phyloP scores from a whole-genome alignment of 1,140 invertebrate genomes.

The Drosophila leontia region DNA sequence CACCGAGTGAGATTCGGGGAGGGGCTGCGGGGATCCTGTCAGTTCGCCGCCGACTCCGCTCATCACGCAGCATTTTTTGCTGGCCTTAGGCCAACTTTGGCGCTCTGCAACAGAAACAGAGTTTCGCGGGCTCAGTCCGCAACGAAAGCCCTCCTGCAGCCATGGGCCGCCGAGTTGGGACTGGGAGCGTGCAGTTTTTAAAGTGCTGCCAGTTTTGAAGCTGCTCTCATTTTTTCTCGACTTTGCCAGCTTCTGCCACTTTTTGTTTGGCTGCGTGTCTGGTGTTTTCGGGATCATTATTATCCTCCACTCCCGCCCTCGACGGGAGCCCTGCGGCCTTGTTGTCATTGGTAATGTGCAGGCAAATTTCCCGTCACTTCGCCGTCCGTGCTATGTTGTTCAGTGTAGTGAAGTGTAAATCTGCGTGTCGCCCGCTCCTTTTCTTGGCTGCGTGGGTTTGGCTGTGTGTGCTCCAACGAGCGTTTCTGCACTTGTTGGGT shows the following conservation, averaged over 20 bases:
- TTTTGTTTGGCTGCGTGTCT: slow-evolving; percentile 41
- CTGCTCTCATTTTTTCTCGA: slow-evolving; percentile 18
- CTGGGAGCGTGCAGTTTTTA: slow-evolving; percentile 47
- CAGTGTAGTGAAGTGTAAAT: slow-evolving; percentile 56
- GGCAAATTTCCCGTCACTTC: slow-evolving; percentile 41
- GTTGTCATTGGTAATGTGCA: slow-evolving; percentile 59
- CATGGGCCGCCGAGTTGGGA: slow-evolving; percentile 3
- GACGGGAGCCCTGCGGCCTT: slow-evolving; percentile 21
- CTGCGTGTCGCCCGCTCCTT: slow-evolving; percentile 38
- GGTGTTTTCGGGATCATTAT: slow-evolving; percentile 60
- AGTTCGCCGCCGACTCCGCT: slow-evolving; percentile 12
- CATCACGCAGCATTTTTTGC: slow-evolving; percentile 31
- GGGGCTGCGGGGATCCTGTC: slow-evolving; percentile 5
- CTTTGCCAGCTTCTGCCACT: slow-evolving; percentile 2
- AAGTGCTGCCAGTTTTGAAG: slow-evolving; percentile 52
- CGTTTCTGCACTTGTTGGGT: slow-evolving; percentile 9
- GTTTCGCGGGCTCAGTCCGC: slow-evolving; percentile 7
- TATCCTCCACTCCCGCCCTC: slow-evolving; percentile 3
- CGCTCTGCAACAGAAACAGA: slow-evolving; percentile 31
- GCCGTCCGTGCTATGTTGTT: slow-evolving; percentile 20
- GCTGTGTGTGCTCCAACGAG: neutral
- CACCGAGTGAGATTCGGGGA: neutral
- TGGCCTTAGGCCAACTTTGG: slow-evolving; percentile 58
- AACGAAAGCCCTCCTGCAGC: slow-evolving; percentile 30
- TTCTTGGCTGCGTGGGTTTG: slow-evolving; percentile 4